Percentiles rank a stretch among this genome's conserved stretches.
phyloP scores from a whole-genome alignment of 2,888 invertebrate genomes.

The Platycheirus albimanus region DNA sequence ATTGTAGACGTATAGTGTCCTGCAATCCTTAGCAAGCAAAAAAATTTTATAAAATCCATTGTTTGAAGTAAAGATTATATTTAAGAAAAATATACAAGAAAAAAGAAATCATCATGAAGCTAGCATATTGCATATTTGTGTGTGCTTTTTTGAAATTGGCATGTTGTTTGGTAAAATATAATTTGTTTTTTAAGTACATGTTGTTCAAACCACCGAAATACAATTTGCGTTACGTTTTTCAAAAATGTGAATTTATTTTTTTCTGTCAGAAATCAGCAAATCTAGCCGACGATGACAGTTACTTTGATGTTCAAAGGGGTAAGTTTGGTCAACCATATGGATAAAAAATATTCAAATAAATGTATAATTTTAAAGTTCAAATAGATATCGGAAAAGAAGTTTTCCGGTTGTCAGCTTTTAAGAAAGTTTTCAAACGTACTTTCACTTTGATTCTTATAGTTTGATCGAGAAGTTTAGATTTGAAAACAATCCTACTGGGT shows the following conservation, averaged over 20 bases:
- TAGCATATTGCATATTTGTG: conserved; percentile 63
- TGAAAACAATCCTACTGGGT: too few species aligned
- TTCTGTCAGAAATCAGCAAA: conserved; percentile 44
- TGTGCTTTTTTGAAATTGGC: conserved; percentile 61
- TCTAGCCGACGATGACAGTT: conserved; percentile 57
- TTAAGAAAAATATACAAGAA: not conserved
- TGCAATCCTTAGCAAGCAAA: conserved; percentile 19
- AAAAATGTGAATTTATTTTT: not conserved
- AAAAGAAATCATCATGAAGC: conserved; percentile 40
- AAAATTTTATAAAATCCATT: conserved; percentile 17
- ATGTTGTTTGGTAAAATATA: conserved; percentile 50
- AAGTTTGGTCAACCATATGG: conserved; percentile 54
- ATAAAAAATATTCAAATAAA: not conserved
- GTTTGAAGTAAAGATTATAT: conserved; percentile 61
- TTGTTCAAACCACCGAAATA: not conserved
- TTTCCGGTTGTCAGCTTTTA: too few species aligned
- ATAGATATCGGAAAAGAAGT: too few species aligned
- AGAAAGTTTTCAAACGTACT: too few species aligned
- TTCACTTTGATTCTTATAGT: too few species aligned
- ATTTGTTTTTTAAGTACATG: not conserved
- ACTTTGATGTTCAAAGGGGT: conserved; percentile 66
- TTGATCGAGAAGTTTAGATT: too few species aligned
- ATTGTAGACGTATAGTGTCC: conserved; percentile 46
- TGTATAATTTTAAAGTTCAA: not conserved
- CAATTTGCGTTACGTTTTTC: not conserved